A percentile compares a stretch with the other conserved stretches of the same genome.
Conservation (phyloP, 2,113 vertebrate genomes). For the Piprites chloris region DNA sequence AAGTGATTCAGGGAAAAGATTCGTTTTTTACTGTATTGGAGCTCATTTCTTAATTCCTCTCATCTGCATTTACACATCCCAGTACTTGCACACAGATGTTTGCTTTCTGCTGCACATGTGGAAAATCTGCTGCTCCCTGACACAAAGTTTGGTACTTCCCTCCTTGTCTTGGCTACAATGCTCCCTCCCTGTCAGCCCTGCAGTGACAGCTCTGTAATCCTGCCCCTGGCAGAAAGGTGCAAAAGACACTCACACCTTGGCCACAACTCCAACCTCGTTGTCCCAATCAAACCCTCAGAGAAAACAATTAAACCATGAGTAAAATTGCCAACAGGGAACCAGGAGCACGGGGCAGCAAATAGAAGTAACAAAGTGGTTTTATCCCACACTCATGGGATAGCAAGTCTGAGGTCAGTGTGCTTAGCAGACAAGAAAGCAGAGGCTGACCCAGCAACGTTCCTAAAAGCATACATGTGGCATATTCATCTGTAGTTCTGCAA, state of each 20-base stretch:
- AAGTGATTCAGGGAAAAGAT: not conserved
- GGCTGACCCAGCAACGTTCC: not conserved
- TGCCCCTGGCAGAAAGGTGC: not conserved
- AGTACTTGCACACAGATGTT: not conserved
- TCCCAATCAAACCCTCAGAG: not conserved
- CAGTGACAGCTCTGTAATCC: not conserved
- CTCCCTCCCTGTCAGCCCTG: not conserved
- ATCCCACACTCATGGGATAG: not conserved
- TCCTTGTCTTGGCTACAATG: not conserved
- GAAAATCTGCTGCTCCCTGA: not conserved
- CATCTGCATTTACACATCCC: not conserved
- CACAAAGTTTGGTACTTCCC: not conserved
- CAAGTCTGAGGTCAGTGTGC: not conserved
- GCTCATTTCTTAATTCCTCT: not conserved
- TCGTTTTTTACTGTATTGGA: not conserved
- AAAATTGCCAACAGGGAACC: not conserved
- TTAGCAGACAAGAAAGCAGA: not conserved
- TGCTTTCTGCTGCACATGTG: not conserved
- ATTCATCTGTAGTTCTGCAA: not conserved
- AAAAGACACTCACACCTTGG: not conserved
- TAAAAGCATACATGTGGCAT: not conserved
- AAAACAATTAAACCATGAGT: not conserved
- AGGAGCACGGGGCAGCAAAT: not conserved
- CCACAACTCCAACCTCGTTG: not conserved
- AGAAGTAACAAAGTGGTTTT: not conserved